A percentile compares a stretch with the other conserved stretches of the same genome.
Conservation (phyloP, 2,113 vertebrate genomes). For the Piprites chloris region DNA sequence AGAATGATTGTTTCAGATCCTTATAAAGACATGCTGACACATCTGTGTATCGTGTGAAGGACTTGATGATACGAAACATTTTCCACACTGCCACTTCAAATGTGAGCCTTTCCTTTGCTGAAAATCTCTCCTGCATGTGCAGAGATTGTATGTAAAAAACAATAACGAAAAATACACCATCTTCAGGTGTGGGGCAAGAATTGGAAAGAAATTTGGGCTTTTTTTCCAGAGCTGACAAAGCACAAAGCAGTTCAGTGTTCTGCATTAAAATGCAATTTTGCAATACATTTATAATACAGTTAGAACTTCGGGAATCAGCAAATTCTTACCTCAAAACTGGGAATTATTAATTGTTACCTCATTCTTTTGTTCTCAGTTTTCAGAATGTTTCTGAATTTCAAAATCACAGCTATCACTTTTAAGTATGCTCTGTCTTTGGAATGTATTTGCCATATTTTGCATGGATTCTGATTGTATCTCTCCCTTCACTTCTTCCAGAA, state of each 20-base stretch:
- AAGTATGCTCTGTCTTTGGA: not conserved
- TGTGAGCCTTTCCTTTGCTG: not conserved
- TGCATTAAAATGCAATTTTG: not conserved
- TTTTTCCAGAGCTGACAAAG: not conserved
- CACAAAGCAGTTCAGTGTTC: not conserved
- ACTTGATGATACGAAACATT: slow-evolving; percentile 3
- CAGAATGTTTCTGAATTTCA: not conserved
- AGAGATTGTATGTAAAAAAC: not conserved
- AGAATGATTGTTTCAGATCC: slow-evolving; percentile 15
- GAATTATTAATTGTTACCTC: not conserved
- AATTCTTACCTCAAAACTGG: not conserved
- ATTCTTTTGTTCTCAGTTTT: not conserved
- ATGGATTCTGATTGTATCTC: not conserved
- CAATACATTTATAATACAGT: not conserved
- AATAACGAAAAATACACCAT: not conserved
- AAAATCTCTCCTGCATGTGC: not conserved
- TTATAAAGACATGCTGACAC: slow-evolving; percentile 55
- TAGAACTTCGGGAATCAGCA: not conserved
- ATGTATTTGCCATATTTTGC: not conserved
- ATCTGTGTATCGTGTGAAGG: not conserved
- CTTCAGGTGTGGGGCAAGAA: not conserved
- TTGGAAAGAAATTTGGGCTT: not conserved
- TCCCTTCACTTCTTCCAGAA: not conserved
- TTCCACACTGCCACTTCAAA: not conserved
- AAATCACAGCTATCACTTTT: not conserved